phyloP scores from a whole-genome alignment of 2,113 vertebrate species.

The Struthidea cinerea region DNA sequence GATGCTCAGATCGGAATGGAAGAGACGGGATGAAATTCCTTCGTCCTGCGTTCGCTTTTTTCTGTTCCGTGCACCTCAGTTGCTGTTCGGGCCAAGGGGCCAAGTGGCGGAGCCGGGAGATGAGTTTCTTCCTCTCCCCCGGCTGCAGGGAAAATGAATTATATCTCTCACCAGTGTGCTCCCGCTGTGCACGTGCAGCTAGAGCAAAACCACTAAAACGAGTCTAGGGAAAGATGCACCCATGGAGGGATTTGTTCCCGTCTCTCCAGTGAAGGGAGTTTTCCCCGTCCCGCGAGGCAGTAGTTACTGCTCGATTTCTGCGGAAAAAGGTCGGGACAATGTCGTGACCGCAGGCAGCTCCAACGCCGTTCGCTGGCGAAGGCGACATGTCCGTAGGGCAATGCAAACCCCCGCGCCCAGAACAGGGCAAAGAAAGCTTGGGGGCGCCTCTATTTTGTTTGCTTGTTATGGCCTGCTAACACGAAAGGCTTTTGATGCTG shows the following conservation, averaged over 20 bases:
- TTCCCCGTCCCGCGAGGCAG: neutral
- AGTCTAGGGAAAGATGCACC: neutral
- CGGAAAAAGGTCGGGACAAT: neutral
- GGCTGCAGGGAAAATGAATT: neutral
- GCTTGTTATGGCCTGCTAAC: neutral
- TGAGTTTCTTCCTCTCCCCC: neutral
- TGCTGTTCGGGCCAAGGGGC: neutral
- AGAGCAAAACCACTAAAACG: neutral
- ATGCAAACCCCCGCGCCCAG: accelerated
- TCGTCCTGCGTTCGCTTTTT: neutral
- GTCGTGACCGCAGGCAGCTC: neutral
- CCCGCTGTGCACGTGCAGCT: neutral
- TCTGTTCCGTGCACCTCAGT: neutral
- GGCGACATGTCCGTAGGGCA: neutral
- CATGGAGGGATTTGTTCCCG: neutral
- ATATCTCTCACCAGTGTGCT: neutral
- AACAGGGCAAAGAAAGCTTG: neutral
- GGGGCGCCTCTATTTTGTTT: neutral
- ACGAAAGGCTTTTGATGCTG: neutral
- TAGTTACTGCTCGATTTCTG: neutral
- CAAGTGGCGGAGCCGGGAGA: neutral
- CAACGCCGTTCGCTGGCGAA: neutral
- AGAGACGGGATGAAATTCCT: neutral
- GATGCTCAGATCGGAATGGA: neutral
- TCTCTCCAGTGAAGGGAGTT: neutral